Evolutionary conservation across 2,797 vertebrate species (phyloP).

Genomic region (Rhinoraja longicauda): DNA sequence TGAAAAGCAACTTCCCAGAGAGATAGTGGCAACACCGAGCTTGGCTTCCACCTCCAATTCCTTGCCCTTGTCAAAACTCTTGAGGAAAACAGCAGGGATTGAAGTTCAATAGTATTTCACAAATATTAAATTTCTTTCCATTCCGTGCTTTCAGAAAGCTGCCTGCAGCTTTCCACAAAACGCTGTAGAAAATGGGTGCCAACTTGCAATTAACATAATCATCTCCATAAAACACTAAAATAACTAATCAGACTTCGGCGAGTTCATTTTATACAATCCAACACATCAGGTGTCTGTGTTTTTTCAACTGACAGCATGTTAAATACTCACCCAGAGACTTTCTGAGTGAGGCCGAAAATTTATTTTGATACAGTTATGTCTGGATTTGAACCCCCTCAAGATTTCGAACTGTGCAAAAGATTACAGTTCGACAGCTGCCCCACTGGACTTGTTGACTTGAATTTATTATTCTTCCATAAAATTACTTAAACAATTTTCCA

Average conservation of each 20-base stretch:
- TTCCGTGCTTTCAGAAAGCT: not conserved
- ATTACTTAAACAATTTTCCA: not conserved
- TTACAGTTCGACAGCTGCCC: not conserved
- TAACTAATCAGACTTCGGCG: conserved; percentile 7
- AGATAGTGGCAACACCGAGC: not conserved
- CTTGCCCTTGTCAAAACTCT: not conserved
- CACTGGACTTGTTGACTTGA: not conserved
- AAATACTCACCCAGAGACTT: not conserved
- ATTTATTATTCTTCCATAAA: not conserved
- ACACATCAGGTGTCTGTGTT: not conserved
- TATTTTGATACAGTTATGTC: not conserved
- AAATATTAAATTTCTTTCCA: not conserved
- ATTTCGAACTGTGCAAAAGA: too few relatives aligned
- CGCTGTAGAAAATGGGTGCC: not conserved
- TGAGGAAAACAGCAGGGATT: not conserved
- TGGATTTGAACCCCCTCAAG: not conserved
- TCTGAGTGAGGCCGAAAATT: not conserved
- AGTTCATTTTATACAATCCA: conserved; percentile 24
- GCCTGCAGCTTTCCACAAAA: conserved; percentile 15
- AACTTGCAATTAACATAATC: conserved; percentile 34
- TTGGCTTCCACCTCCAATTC: not conserved
- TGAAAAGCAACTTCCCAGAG: not conserved
- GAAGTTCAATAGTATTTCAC: not conserved
- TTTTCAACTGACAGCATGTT: not conserved
- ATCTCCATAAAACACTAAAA: conserved; percentile 28